These are phyloP conservation scores for Galeopsomyia nigrocyanea DNA, from an alignment of 2,888 invertebrate species.

Conservation along the genomic window DNA sequence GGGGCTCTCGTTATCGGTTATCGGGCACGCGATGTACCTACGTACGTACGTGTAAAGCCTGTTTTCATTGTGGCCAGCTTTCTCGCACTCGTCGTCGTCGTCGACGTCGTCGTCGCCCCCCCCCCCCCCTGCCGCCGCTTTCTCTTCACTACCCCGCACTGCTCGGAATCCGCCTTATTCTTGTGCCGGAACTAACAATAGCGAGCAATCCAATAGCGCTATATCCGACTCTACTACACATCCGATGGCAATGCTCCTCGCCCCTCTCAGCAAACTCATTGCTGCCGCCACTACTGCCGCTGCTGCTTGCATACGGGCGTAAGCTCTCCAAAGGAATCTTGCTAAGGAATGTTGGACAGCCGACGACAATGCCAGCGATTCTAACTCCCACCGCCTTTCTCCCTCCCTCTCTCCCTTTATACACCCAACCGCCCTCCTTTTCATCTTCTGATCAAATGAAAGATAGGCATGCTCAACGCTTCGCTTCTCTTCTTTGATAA, in stretches of 20 bases:
- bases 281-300: slow-evolving; percentile 34
- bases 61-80: slow-evolving; percentile 38
- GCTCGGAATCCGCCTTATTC: not conserved
- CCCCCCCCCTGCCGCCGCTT: slow-evolving; percentile 38
- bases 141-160: slow-evolving; percentile 26
- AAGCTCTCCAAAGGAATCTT: slow-evolving; percentile 52
- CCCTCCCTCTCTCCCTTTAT: slow-evolving; percentile 44
- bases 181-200: slow-evolving; percentile 51
- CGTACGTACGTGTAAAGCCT: slow-evolving; percentile 23
- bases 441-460: too few relatives aligned
- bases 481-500: too few relatives aligned
- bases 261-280: slow-evolving; percentile 51
- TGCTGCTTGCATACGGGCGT: slow-evolving; percentile 23
- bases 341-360: slow-evolving; percentile 55
- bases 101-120: too few relatives aligned
- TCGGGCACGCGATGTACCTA: slow-evolving; percentile 26
- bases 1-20: slow-evolving; percentile 30
- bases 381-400: slow-evolving; percentile 49
- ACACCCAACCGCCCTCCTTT: not conserved
- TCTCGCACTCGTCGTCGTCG: too few relatives aligned
- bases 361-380: slow-evolving; percentile 51
- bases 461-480: too few relatives aligned
- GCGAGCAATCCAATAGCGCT: slow-evolving; percentile 50
- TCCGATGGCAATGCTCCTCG: slow-evolving; percentile 44
- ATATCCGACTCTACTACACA: slow-evolving; percentile 33